Conservation (phyloP, 2,113 vertebrate species). For the Leucopternis melanops region DNA sequence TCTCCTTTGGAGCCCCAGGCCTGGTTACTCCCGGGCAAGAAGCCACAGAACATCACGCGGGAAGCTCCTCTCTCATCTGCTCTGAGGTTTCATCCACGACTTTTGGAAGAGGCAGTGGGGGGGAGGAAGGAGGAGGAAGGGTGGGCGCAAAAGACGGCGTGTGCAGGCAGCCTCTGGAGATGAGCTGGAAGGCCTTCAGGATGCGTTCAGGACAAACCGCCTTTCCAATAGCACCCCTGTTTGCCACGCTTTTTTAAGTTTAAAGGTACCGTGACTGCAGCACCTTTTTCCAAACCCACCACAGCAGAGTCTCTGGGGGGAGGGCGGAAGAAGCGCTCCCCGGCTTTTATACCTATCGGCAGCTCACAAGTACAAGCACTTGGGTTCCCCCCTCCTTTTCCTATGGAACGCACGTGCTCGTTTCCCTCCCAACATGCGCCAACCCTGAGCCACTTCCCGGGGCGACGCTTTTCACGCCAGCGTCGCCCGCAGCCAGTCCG, state of each 20-base stretch:
- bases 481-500: too few relatives aligned
- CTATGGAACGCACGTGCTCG: accelerated
- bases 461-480: neutral
- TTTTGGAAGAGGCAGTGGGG: neutral
- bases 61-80: neutral
- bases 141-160: neutral
- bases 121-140: neutral
- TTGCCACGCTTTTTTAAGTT: neutral
- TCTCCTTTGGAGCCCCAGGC: neutral
- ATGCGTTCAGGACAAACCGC: neutral
- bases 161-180: neutral
- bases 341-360: accelerated
- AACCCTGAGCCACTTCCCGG: neutral
- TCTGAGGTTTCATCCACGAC: neutral
- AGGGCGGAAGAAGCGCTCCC: neutral
- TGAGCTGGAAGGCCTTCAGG: neutral
- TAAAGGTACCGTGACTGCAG: neutral
- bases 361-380: neutral
- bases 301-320: neutral
- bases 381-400: neutral
- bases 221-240: neutral
- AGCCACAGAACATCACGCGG: neutral
- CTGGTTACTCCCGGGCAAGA: neutral
- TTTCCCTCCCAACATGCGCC: neutral
- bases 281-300: neutral